These are phyloP conservation scores for Pristis pectinata DNA, from an alignment of 2,797 vertebrate genomes.

Conservation along the genomic window DNA sequence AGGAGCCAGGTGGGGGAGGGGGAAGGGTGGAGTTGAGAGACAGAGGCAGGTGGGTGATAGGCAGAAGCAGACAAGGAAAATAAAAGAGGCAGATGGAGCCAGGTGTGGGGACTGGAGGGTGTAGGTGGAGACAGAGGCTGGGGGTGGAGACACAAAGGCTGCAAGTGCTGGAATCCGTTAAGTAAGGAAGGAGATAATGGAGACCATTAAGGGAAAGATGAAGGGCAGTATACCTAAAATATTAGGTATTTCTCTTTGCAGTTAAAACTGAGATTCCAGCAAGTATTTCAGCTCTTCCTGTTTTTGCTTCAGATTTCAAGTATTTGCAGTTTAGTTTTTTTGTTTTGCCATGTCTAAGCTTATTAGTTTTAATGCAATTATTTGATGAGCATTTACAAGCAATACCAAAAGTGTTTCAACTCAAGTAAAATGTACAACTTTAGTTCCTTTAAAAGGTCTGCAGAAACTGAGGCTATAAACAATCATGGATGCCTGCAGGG, in stretches of 20 bases:
- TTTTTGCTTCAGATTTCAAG: neutral
- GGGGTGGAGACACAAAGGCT: too few relatives aligned
- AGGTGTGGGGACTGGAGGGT: too few relatives aligned
- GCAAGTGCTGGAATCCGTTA: too few relatives aligned
- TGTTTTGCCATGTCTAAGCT: neutral
- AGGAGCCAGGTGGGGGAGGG: too few relatives aligned
- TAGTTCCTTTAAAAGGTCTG: neutral
- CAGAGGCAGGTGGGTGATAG: too few relatives aligned
- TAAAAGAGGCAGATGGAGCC: too few relatives aligned
- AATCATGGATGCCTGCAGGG: slow-evolving; percentile 16
- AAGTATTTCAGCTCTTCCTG: neutral
- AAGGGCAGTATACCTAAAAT: neutral
- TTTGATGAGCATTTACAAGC: neutral
- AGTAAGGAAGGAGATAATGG: too few relatives aligned
- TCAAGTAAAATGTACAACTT: neutral
- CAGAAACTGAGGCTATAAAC: neutral
- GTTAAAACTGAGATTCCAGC: neutral
- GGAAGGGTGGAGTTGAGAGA: too few relatives aligned
- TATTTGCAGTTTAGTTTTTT: neutral
- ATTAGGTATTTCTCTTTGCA: neutral
- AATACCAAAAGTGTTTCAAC: neutral
- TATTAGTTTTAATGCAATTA: slow-evolving; percentile 20
- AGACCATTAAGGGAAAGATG: too few relatives aligned
- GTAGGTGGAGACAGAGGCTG: too few relatives aligned
- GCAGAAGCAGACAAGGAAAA: too few relatives aligned